phyloP scores from a whole-genome alignment of 2,113 vertebrate species.

The Odocoileus virginianus region DNA sequence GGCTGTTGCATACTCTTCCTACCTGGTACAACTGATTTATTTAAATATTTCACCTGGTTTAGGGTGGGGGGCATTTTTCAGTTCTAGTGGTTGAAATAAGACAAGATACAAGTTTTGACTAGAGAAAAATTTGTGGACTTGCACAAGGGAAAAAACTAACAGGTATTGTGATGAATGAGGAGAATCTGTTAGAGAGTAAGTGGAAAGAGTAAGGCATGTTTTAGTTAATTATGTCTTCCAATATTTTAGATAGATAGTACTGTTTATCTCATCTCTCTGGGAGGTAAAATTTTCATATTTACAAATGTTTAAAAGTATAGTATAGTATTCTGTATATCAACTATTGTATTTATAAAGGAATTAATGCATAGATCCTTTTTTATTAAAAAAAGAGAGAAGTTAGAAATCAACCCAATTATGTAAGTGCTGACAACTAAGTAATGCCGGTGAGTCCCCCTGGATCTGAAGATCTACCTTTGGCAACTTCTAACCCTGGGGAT shows the following conservation, averaged over 20 bases:
- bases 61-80: background rate
- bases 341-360: background rate
- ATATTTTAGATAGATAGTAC: background rate
- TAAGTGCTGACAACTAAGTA: background rate
- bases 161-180: background rate
- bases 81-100: background rate
- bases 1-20: background rate
- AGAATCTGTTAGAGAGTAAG: background rate
- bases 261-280: background rate
- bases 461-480: background rate
- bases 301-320: background rate
- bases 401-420: background rate
- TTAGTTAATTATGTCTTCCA: background rate
- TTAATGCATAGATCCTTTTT: background rate
- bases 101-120: background rate
- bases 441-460: background rate
- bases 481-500: background rate
- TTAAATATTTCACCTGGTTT: background rate
- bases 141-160: background rate
- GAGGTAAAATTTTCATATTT: background rate
- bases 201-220: background rate
- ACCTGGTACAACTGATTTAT: background rate
- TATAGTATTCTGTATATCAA: background rate
- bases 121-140: background rate
- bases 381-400: background rate